A percentile compares a stretch with the other conserved stretches of the same genome.
phyloP scores from a whole-genome alignment of 1,140 invertebrate species.

The Vollenhovia emeryi region DNA sequence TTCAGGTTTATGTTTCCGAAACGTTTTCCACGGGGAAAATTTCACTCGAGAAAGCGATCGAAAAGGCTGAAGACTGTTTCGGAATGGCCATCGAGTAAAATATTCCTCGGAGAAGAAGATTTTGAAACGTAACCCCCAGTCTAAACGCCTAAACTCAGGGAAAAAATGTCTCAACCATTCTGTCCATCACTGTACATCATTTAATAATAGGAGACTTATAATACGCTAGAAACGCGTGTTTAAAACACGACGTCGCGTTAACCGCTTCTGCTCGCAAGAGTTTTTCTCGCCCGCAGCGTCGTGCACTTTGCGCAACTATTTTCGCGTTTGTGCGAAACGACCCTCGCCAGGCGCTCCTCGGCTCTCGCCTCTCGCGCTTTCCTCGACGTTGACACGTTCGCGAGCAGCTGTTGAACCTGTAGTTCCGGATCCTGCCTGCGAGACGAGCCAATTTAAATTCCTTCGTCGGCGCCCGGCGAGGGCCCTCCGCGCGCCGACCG shows the following conservation, averaged over 20 bases:
- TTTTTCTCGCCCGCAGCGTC: neutral
- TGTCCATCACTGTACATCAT: too few relatives aligned
- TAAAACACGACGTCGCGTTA: neutral
- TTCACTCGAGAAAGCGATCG: too few relatives aligned
- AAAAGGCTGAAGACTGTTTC: too few relatives aligned
- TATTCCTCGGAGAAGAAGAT: too few relatives aligned
- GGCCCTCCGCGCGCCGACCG: constrained; percentile 41
- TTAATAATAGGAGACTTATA: neutral
- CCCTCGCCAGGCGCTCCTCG: neutral
- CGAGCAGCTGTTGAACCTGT: constrained; percentile 35
- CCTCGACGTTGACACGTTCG: neutral
- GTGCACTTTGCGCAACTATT: neutral
- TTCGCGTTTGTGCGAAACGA: neutral
- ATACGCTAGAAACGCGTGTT: neutral
- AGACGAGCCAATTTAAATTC: constrained; percentile 65
- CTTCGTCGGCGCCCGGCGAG: constrained; percentile 37
- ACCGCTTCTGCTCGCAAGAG: neutral
- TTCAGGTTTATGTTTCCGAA: too few relatives aligned
- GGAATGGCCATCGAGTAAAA: too few relatives aligned
- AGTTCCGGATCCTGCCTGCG: constrained; percentile 60
- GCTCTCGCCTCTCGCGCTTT: neutral
- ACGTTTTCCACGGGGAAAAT: too few relatives aligned
- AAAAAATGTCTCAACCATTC: too few relatives aligned
- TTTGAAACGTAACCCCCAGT: too few relatives aligned
- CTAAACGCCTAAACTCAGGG: too few relatives aligned